Evolutionary conservation across 2,113 vertebrate genomes (phyloP).

Genomic region (Dipodomys ordii): DNA sequence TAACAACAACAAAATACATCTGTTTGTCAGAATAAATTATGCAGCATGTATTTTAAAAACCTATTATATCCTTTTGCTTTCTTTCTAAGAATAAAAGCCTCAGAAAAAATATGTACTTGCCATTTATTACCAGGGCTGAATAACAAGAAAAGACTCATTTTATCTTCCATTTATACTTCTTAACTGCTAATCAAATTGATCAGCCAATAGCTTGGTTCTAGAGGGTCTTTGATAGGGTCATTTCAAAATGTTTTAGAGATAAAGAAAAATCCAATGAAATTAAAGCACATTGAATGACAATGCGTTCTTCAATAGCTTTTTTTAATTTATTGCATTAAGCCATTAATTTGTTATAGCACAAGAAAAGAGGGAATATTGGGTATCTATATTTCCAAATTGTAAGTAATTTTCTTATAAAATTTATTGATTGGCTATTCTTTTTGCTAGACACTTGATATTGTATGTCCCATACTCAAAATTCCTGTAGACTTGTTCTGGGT

Average conservation of each 20-base stretch:
- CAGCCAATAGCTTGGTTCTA: slow-evolving; percentile 63
- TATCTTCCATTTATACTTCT: slow-evolving; percentile 83
- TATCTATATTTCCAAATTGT: slow-evolving; percentile 18
- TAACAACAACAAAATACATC: slow-evolving; percentile 88
- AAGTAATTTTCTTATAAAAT: slow-evolving; percentile 14
- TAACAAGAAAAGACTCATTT: slow-evolving; percentile 76
- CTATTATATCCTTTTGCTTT: slow-evolving; percentile 86
- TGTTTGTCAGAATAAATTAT: slow-evolving; percentile 90
- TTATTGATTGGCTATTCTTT: background rate
- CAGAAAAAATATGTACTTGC: slow-evolving; percentile 82
- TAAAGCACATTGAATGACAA: slow-evolving; percentile 74
- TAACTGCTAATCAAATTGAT: slow-evolving; percentile 81
- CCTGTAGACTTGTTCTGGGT: background rate
- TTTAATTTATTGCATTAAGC: slow-evolving; percentile 41
- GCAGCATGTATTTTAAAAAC: slow-evolving; percentile 83
- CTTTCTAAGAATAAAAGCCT: slow-evolving; percentile 85
- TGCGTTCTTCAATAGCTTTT: background rate
- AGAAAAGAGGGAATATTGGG: background rate
- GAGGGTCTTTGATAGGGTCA: slow-evolving; percentile 49
- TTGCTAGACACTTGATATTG: background rate
- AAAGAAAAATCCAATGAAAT: slow-evolving; percentile 80
- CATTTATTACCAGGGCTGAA: slow-evolving; percentile 82
- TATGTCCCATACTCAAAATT: background rate
- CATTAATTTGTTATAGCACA: background rate
- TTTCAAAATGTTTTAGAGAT: slow-evolving; percentile 79